Base-by-base conservation (phyloP, 1,140 invertebrate genomes). In the Stegodyphus dumicola region DNA sequence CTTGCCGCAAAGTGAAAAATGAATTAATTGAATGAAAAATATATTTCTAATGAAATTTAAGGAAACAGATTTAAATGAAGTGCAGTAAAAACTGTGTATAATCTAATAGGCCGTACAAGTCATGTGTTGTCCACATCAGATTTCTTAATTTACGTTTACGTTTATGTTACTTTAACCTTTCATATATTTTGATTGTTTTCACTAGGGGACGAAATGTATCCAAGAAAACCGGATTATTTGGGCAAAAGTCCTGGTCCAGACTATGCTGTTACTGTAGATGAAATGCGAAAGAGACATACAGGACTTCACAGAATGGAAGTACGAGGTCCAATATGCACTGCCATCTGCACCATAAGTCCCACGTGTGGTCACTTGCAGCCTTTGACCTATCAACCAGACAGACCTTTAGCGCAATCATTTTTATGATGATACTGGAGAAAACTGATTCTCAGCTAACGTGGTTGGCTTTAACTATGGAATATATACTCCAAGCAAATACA, bases 161-260 rank as follows among this genome's bases (percentile, higher is more conserved):
- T 3, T 33, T 33, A 33, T 33, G 33, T 33, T 1, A 33, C n/a
- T 33, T 33, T 33, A 33, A n/a, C 13, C 33, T n/a, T 80, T 33
- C 33, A 33, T 33, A 33, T 33, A 33, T 33, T 33, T 33, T 33
- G 1, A 33, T 33, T 52, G 49, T 6, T 52, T 15, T 66, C 53
- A 67, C n/a, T 60, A 86, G 88, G 88, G 17, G 89, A 89, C 77
- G 88, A 89, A 52, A 73, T 88, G 52, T 89, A 89, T 77, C 89
- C 89, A 5, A 48, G 67, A 7, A 87, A 88, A 64, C 89, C 89
- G 5, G 88, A 88, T 70, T 71, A 89, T 18, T 69, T 88, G 49
- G 88, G 88, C 6, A 87, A 86, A 33, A 86, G 79, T 77, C 89
- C 89, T 10, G 88, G 88, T 52, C 88, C 87, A 7, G 88, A 89